A percentile compares a stretch with the other conserved stretches of the same genome.
These are phyloP conservation scores for Dicycla oo DNA, from an alignment of 2,888 invertebrate species.

Conservation along the genomic window DNA sequence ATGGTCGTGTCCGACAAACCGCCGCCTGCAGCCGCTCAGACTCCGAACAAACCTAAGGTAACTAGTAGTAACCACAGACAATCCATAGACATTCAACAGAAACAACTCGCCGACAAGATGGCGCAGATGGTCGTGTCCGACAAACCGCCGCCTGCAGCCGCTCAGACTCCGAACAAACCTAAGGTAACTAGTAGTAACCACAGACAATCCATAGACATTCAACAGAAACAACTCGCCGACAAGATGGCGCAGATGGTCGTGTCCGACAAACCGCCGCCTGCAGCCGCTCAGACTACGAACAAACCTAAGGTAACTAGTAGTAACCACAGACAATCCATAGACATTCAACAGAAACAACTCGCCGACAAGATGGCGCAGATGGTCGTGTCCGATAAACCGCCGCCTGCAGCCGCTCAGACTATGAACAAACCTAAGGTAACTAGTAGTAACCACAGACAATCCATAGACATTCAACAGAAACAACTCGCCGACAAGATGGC, in stretches of 20 bases:
- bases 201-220: constrained; percentile 75
- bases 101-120: constrained; percentile 83
- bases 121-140: constrained; percentile 83
- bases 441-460: too few species aligned
- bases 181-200: too few species aligned
- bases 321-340: too few species aligned
- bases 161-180: constrained; percentile 68
- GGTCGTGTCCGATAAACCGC: constrained; percentile 78
- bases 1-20: constrained; percentile 81
- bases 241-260: constrained; percentile 85
- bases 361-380: constrained; percentile 85
- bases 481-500: constrained; percentile 84
- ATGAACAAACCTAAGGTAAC: constrained; percentile 71
- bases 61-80: too few species aligned
- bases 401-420: constrained; percentile 49
- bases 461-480: constrained; percentile 76
- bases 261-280: constrained; percentile 71
- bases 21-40: constrained; percentile 45
- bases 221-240: constrained; percentile 80
- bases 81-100: constrained; percentile 77
- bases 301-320: constrained; percentile 76
- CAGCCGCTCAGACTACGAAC: constrained; percentile 47
- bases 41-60: constrained; percentile 72
- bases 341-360: constrained; percentile 77
- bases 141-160: constrained; percentile 55